These are phyloP conservation scores for Orcinus orca DNA, from an alignment of 2,113 vertebrate genomes.

Conservation along the genomic window DNA sequence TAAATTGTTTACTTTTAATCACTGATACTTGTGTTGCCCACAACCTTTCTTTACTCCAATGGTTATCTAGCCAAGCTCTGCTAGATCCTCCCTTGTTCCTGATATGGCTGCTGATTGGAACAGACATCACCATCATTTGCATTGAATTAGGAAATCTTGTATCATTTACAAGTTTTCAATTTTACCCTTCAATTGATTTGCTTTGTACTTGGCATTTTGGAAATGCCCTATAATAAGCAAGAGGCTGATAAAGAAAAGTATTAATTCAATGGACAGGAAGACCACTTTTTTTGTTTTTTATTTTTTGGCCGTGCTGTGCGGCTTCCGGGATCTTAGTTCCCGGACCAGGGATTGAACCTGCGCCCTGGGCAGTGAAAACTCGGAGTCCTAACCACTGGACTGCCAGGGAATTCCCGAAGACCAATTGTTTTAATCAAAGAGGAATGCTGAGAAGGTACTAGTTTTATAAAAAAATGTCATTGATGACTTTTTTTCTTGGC, in stretches of 20 bases:
- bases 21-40: neutral
- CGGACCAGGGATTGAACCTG: neutral
- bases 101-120: neutral
- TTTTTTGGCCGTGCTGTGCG: accelerated
- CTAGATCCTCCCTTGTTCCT: neutral
- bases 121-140: neutral
- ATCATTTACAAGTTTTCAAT: neutral
- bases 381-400: neutral
- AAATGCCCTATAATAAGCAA: neutral
- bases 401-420: neutral
- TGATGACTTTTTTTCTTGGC: neutral
- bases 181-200: neutral
- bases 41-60: neutral
- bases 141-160: neutral
- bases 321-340: neutral
- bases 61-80: neutral
- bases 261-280: neutral
- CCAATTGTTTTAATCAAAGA: neutral
- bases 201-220: neutral
- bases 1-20: neutral
- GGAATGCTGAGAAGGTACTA: neutral
- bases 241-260: neutral
- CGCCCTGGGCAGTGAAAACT: accelerated
- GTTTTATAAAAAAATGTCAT: neutral
- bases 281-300: neutral